Conservation (phyloP, 2,113 vertebrate species). For the Diadophis punctatus region DNA sequence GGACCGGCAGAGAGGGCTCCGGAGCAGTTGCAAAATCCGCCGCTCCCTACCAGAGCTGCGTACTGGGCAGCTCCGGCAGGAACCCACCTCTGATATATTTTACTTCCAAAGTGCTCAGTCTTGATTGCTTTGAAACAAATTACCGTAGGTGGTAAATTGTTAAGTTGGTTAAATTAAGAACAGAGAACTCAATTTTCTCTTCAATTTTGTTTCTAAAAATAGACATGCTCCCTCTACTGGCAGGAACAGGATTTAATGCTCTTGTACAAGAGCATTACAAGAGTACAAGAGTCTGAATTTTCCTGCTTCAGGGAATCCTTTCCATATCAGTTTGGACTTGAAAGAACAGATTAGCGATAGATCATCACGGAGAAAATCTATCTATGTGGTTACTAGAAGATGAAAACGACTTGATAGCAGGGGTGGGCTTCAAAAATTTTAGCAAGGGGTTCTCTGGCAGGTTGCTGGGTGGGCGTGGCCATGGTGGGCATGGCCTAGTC, state of each 20-base stretch:
- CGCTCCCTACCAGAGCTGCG: too few species aligned
- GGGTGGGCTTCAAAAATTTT: too few species aligned
- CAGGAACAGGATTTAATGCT: neutral
- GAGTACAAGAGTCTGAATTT: neutral
- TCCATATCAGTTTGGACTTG: neutral
- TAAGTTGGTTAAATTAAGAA: neutral
- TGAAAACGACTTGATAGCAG: neutral
- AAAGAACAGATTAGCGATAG: neutral
- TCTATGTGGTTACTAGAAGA: neutral
- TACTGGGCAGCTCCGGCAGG: too few species aligned
- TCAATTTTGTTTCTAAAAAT: constrained; percentile 32
- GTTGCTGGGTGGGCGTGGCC: too few species aligned
- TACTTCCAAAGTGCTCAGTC: neutral
- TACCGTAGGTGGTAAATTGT: neutral
- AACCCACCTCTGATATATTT: too few species aligned
- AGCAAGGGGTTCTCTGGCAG: too few species aligned
- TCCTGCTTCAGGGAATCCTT: neutral
- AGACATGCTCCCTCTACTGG: constrained; percentile 50
- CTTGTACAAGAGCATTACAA: too few species aligned
- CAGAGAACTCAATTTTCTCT: constrained; percentile 11
- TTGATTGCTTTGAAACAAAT: neutral
- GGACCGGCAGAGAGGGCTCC: too few species aligned
- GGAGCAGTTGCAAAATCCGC: too few species aligned
- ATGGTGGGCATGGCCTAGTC: too few species aligned
- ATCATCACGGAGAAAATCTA: neutral